These are phyloP conservation scores for Enteromius unitaeniatus DNA, from an alignment of 2,797 vertebrate species.

Conservation along the genomic window DNA sequence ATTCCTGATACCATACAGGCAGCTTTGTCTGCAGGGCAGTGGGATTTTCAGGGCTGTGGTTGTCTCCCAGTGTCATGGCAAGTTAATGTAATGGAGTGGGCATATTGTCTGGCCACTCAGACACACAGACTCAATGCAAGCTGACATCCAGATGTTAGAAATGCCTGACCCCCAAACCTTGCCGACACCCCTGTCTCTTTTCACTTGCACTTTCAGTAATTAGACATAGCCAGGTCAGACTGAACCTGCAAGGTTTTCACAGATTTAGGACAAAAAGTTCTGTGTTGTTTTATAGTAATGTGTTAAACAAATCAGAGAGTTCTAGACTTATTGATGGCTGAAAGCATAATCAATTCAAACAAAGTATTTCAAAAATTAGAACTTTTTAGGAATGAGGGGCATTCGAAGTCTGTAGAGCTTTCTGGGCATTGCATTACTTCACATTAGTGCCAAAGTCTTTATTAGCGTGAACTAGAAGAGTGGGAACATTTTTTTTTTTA, in stretches of 20 bases:
- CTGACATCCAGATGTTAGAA: conserved; percentile 69
- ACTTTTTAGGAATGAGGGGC: neutral
- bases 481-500: neutral
- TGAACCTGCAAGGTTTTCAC: neutral
- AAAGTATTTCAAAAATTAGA: neutral
- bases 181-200: conserved; percentile 64
- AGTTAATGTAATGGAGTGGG: conserved; percentile 20
- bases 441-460: neutral
- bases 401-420: neutral
- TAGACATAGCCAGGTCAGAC: conserved; percentile 45
- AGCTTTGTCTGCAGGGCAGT: neutral
- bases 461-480: neutral
- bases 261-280: neutral
- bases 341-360: neutral
- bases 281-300: neutral
- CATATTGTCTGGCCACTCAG: conserved; percentile 40
- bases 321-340: neutral
- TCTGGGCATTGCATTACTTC: neutral
- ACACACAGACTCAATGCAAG: conserved; percentile 57
- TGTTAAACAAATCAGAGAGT: neutral
- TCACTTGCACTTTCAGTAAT: conserved; percentile 67
- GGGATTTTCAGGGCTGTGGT: neutral
- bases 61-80: conserved; percentile 57
- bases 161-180: conserved; percentile 55
- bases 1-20: conserved; percentile 3